These are phyloP conservation scores for Catocala sponsa DNA, from an alignment of 2,888 invertebrate species.

Conservation along the genomic window DNA sequence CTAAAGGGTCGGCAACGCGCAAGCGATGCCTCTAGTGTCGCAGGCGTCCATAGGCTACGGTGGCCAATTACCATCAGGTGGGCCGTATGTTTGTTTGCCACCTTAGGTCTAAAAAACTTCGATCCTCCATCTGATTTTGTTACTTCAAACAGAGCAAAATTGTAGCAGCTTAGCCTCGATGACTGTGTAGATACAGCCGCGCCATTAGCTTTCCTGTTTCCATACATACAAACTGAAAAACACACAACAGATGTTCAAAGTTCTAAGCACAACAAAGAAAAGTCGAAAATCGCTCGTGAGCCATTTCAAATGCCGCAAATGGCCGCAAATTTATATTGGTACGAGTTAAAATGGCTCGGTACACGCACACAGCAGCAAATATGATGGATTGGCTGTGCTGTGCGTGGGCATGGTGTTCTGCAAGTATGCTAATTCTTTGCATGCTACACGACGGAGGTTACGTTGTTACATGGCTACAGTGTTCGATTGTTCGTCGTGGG, in stretches of 20 bases:
- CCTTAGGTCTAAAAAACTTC: too few species aligned
- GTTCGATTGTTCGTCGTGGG: constrained; percentile 75
- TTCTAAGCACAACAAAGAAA: constrained; percentile 42
- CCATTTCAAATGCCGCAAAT: constrained; percentile 25
- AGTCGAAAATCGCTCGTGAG: constrained; percentile 45
- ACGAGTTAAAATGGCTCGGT: constrained; percentile 60
- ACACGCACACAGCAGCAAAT: constrained; percentile 70
- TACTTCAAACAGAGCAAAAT: constrained; percentile 37
- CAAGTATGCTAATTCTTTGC: constrained; percentile 83
- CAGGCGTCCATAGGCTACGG: too few species aligned
- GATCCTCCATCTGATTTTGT: constrained; percentile 26
- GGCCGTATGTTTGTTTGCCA: too few species aligned
- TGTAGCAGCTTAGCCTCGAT: constrained; percentile 25
- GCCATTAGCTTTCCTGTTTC: constrained; percentile 42
- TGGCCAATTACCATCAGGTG: too few species aligned
- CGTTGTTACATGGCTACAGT: constrained; percentile 69
- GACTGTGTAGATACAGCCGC: constrained; percentile 32
- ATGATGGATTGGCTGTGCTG: constrained; percentile 79
- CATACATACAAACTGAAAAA: constrained; percentile 13
- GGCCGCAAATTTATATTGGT: constrained; percentile 56
- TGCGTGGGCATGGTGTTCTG: constrained; percentile 80
- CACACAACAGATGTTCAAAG: constrained; percentile 10
- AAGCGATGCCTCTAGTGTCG: too few species aligned
- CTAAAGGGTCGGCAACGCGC: too few species aligned
- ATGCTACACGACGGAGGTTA: constrained; percentile 65